Evolutionary conservation across 2,888 invertebrate species (phyloP), one percentile per base, ranked within the genome.

Genomic region (Nasonovia ribisnigri): DNA sequence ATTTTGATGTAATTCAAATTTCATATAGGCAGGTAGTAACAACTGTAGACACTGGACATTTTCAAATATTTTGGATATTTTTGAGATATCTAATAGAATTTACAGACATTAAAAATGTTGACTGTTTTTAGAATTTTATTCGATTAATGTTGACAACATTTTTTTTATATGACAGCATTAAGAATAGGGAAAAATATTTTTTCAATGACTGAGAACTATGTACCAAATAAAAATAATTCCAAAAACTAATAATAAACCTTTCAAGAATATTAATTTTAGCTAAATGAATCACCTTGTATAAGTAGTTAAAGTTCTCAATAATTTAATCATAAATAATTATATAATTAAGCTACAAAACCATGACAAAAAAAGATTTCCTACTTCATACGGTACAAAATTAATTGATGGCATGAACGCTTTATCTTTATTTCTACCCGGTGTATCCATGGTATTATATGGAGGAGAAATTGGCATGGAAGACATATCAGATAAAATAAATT

Each of bases 401-500:
- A 48, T 90, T 26, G 60, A 93, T 84, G 57, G 48, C 0, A 20
- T 93, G 29, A 93, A 93, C 11, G 93, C 84, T 48, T 54, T 93
- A 60, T 84, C 84, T 26, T 90, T 93, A 29, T 90, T 93, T 60
- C 60, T 93, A 26, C 93, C 93, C 0, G 93, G 93, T 8, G 36
- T 89, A 10, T 26, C 89, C 13, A 90, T 93, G 29, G 57, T 93
- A 26, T 93, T 84, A 5, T 93, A 93, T n/a, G 93, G 93, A 57
- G 90, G 90, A 90, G 93, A 93, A 93, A 90, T 93, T 29, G 93
- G 93, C 36, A 93, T 93, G 87, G 96, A 96, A 29, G 96, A 96
- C 29, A 96, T 57, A 51, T 0, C 88, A 36, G 96, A 94, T 43
- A 95, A 95, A 4, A 97, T 97, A 5, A 96, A 98, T 94, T 97